Base-by-base conservation (phyloP, 2,888 invertebrate genomes). In the Ganaspis brasiliensis region DNA sequence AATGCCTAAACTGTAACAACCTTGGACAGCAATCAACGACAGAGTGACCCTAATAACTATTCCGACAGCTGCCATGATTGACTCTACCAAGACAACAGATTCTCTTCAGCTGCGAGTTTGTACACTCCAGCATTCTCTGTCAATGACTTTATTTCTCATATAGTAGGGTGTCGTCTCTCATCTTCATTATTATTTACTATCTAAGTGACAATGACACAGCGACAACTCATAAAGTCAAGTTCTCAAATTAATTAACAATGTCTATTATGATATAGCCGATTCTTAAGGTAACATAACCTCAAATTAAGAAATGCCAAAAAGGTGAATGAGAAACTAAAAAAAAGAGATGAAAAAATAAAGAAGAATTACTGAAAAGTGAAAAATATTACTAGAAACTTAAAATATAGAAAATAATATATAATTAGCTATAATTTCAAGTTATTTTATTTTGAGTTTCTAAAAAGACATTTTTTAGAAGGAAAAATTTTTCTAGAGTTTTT, bases 41-140 rank as follows among this genome's bases (percentile, higher is more conserved):
- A 86, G 89, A 89, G 80, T 89, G 88, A 88, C 88, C 87, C 84
- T 88, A 89, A 89, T 89, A 86, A 87, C 83, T 81, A 75, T 79
- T 79, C 77, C 10, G 31, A 35, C 61, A 61, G 61, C 61, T 61
- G 61, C 35, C 35, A 61, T 9, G 19, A 19, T 37, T 19, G 61
- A 6, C 37, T 16, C 19, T 35, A 35, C 19, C 19, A 61, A 59
- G 59, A 35, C 35, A 35, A 19, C 19, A 16, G 37, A 61, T 35
- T 61, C 37, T 61, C 37, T 61, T 37, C 35, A 19, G 16, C n/a
- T 61, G 12, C 26, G n/a, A 61, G 59, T 59, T 59, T 35, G 9
- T 35, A 35, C 37, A 9, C 10, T 61, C n/a, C 57, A 57, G n/a
- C 35, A 19, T 16, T 19, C 61, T 35, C 12, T 37, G 35, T 59